phyloP scores from a whole-genome alignment of 2,113 vertebrate species.

The Clinocottus analis region DNA sequence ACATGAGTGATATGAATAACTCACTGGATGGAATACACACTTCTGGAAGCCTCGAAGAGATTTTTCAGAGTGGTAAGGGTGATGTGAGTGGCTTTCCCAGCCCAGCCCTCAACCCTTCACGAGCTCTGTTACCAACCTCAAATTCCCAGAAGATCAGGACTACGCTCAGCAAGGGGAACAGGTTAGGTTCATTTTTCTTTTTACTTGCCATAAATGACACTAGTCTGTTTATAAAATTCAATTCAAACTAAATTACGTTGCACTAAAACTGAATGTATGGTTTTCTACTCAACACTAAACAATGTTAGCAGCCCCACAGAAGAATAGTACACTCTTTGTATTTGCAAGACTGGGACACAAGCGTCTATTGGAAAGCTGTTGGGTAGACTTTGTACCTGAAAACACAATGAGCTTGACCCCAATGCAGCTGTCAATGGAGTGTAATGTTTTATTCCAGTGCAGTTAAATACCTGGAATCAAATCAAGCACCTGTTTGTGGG shows the following conservation, averaged over 20 bases:
- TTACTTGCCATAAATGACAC: not conserved
- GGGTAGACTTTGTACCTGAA: conserved; percentile 79
- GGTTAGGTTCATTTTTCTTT: conserved; percentile 70
- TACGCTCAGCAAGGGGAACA: conserved; percentile 73
- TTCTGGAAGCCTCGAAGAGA: conserved; percentile 77
- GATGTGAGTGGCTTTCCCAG: conserved; percentile 70
- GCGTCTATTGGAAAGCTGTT: conserved; percentile 58
- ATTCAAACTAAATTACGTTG: not conserved
- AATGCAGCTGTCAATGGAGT: conserved; percentile 52
- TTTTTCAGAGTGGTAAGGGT: conserved; percentile 77
- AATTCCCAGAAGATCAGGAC: conserved; percentile 71
- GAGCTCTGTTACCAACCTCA: conserved; percentile 70
- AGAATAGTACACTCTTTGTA: conserved; percentile 68
- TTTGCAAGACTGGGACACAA: conserved; percentile 48
- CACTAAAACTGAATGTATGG: conserved; percentile 11
- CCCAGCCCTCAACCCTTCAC: conserved; percentile 75
- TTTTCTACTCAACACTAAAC: conserved; percentile 4
- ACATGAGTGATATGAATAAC: conserved; percentile 83
- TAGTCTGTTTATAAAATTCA: conserved; percentile 1
- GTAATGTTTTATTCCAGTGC: conserved; percentile 51
- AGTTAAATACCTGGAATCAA: conserved; percentile 61
- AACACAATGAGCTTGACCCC: conserved; percentile 58
- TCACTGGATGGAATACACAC: conserved; percentile 78
- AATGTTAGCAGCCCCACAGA: conserved; percentile 31
- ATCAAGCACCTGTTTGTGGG: conserved; percentile 79